Evolutionary conservation across 2,888 invertebrate species (phyloP), one percentile per base, ranked within the genome.

Genomic region (Carterocephalus palaemon): DNA sequence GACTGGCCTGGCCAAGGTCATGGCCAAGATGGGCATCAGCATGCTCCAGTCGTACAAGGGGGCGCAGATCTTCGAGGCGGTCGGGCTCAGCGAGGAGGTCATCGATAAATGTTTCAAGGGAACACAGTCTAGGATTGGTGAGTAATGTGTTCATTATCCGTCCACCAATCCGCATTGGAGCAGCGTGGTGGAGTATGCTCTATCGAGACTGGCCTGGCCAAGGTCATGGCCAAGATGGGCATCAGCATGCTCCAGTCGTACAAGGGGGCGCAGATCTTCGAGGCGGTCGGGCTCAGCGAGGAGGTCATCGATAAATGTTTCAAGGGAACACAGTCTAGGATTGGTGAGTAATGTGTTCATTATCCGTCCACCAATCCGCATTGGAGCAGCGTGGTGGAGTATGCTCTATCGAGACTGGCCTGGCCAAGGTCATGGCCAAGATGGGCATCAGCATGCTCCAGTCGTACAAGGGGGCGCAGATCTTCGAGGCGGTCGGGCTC

Each of bases 11-110:
- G 79, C 84, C 13, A 85, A 86, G 52, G 88, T 91, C 0, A 99
- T 99, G 99, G 99, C 99, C 3, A 99, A 99, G 79, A 99, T 99
- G 99, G 99, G 99, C 46, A 99, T 99, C 68, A 98, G 97, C 46
- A 99, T 99, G 0, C 86, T 99, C 24, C 99, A 99, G 75, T 98
- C 98, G 0, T 99, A 99, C 83, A 99, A 98, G 87, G 96, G 98
- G 52, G 99, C 99, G 0, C 99, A 99, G 86, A 99, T 99, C 62
- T 99, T 99, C 70, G 99, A 99, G 80, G 98, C 98, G 0, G 98
- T 99, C 5, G 99, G 99, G 0, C 79, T 99, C 32, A 93, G 94
- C 23, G 91, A 93, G 48, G 98, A 99, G 64, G 95, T 99, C 0
- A 91, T 99, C 49, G 94, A 97, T 46, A 95, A 95, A 65, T 98